A percentile compares a stretch with the other conserved stretches of the same genome.
Conservation (phyloP, 2,888 invertebrate genomes). For the Diachrysia chrysitis region DNA sequence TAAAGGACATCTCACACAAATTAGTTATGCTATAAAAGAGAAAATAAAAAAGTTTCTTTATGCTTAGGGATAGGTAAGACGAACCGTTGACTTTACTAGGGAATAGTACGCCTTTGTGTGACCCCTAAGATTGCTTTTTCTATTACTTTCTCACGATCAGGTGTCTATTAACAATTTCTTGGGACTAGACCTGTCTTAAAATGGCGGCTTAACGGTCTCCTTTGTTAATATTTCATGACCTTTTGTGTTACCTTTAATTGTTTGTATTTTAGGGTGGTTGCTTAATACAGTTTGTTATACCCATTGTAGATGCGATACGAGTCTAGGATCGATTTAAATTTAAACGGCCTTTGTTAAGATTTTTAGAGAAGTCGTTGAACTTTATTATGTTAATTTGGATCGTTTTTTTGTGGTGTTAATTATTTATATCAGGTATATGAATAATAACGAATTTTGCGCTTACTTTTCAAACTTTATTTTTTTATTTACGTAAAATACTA, state of each 20-base stretch:
- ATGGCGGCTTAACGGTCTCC: constrained; percentile 77
- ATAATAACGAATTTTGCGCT: neutral
- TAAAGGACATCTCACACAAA: constrained; percentile 59
- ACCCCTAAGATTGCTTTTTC: constrained; percentile 60
- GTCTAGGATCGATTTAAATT: constrained; percentile 52
- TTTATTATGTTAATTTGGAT: constrained; percentile 26
- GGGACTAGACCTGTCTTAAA: constrained; percentile 75
- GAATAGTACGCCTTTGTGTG: constrained; percentile 55
- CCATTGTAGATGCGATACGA: constrained; percentile 34
- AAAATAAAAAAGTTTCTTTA: constrained; percentile 39
- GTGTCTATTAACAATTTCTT: constrained; percentile 74
- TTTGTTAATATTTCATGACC: constrained; percentile 66
- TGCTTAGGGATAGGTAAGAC: constrained; percentile 36
- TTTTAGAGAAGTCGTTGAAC: constrained; percentile 46
- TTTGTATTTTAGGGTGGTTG: constrained; percentile 59
- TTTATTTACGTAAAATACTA: no score
- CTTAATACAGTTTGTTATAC: constrained; percentile 38
- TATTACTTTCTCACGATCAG: constrained; percentile 79
- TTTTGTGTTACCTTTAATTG: constrained; percentile 63
- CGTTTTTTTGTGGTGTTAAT: constrained; percentile 3
- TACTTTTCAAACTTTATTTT: neutral
- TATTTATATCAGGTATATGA: neutral
- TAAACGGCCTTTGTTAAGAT: constrained; percentile 47
- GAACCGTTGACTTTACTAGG: constrained; percentile 60
- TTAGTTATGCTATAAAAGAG: constrained; percentile 61